Conservation (phyloP, 2,888 invertebrate genomes). For the Saturnia pavonia region DNA sequence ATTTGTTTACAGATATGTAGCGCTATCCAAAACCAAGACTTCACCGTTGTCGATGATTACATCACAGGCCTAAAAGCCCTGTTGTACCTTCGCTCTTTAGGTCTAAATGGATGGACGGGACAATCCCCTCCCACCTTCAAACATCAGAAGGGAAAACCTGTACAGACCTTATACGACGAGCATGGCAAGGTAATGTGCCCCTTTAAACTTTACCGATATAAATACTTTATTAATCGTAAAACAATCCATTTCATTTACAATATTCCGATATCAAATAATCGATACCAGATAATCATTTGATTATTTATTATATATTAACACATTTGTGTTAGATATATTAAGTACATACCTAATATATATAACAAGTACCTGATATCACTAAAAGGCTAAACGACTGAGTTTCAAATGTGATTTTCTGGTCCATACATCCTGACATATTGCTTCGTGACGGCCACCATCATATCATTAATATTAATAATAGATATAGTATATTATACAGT, state of each 20-base stretch:
- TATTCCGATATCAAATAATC: too few species aligned
- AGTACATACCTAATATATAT: too few species aligned
- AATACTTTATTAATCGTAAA: too few species aligned
- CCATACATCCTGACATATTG: background rate
- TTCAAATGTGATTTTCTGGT: too few species aligned
- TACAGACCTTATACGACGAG: constrained; percentile 84
- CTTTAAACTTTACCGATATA: too few species aligned
- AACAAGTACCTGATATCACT: too few species aligned
- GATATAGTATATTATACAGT: too few species aligned
- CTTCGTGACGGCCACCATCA: background rate
- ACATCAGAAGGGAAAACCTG: constrained; percentile 96
- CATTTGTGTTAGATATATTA: too few species aligned
- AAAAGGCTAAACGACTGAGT: too few species aligned
- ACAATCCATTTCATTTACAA: too few species aligned
- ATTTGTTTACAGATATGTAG: constrained; percentile 88
- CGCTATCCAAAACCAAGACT: constrained; percentile 99
- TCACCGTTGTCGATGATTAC: constrained; percentile 97
- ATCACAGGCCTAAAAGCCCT: constrained; percentile 93
- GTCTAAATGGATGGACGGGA: constrained; percentile 92
- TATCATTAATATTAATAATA: background rate
- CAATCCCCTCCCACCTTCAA: constrained; percentile 95
- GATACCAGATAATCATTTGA: too few species aligned
- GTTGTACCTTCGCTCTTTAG: constrained; percentile 88
- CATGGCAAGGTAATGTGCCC: constrained; percentile 84
- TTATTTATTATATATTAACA: too few species aligned